Conservation (phyloP, 1,140 invertebrate species). For the Lasioglossum baleicum region DNA sequence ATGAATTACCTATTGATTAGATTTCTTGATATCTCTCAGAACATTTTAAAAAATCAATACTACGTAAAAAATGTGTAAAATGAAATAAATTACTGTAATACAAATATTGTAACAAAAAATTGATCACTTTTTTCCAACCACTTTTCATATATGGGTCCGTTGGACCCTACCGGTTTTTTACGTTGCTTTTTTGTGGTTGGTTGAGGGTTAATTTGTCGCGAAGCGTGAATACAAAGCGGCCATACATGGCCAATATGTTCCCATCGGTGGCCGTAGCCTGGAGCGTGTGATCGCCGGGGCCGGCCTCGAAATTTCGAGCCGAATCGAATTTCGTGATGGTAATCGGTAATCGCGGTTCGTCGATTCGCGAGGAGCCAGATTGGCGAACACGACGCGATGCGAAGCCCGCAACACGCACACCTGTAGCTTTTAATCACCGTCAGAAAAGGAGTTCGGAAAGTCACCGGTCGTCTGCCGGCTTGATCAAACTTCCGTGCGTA, state of each 20-base stretch:
- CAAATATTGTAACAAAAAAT: too few relatives aligned
- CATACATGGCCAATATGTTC: conserved; percentile 7
- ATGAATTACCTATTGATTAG: too few relatives aligned
- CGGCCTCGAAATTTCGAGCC: background rate
- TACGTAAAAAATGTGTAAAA: too few relatives aligned
- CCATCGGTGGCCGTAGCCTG: background rate
- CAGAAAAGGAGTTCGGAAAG: conserved; percentile 6
- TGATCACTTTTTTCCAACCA: too few relatives aligned
- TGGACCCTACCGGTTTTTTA: too few relatives aligned
- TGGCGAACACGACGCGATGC: background rate
- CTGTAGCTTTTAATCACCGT: conserved; percentile 33
- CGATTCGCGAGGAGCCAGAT: conserved; percentile 1
- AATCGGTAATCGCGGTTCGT: conserved; percentile 4
- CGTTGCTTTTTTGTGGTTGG: too few relatives aligned
- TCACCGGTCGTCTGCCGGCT: conserved; percentile 17
- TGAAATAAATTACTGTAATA: too few relatives aligned
- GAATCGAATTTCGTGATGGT: background rate
- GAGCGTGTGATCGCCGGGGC: background rate
- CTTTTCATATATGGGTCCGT: too few relatives aligned
- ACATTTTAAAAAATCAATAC: too few relatives aligned
- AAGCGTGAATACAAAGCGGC: background rate
- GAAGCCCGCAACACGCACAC: conserved; percentile 4
- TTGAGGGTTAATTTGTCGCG: background rate
- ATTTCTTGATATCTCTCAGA: too few relatives aligned
- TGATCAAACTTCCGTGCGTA: conserved; percentile 15